Percentiles rank a stretch among this genome's conserved stretches.
These are phyloP conservation scores for Hypotaenidia okinawae DNA, from an alignment of 2,797 vertebrate genomes.

Conservation along the genomic window DNA sequence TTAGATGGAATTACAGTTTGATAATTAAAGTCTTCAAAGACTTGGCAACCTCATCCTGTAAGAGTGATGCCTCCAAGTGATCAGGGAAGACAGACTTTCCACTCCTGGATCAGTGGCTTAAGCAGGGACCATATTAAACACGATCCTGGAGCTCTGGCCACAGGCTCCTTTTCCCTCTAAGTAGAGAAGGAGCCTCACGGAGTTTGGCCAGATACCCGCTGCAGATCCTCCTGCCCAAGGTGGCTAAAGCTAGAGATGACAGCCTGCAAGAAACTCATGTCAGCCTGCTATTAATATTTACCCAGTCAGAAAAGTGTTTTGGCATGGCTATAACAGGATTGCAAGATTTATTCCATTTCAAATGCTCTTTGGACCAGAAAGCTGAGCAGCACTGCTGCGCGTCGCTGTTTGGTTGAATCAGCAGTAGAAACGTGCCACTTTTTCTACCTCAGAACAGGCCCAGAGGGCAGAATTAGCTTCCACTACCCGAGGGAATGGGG, in stretches of 20 bases:
- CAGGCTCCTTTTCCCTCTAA: not conserved
- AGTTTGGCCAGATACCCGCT: not conserved
- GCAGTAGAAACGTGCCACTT: not conserved
- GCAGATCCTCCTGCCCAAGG: not conserved
- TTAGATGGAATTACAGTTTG: constrained; percentile 23
- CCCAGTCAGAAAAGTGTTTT: not conserved
- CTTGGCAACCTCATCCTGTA: not conserved
- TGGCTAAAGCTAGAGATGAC: not conserved
- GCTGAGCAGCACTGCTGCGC: not conserved
- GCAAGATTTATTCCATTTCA: constrained; percentile 22
- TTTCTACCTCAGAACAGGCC: not conserved
- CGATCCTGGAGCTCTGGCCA: not conserved
- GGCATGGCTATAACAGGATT: not conserved
- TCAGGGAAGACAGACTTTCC: not conserved
- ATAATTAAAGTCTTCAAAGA: not conserved
- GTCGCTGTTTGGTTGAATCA: not conserved
- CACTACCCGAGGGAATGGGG: accelerated
- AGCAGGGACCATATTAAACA: not conserved
- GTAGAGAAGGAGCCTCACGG: not conserved
- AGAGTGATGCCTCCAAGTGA: not conserved
- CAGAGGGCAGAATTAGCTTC: not conserved
- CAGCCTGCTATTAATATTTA: not conserved
- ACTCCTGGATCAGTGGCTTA: not conserved
- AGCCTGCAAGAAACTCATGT: not conserved
- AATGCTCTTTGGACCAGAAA: not conserved